phyloP scores from a whole-genome alignment of 2,797 vertebrate genomes.

The Arnoldichthys spilopterus region DNA sequence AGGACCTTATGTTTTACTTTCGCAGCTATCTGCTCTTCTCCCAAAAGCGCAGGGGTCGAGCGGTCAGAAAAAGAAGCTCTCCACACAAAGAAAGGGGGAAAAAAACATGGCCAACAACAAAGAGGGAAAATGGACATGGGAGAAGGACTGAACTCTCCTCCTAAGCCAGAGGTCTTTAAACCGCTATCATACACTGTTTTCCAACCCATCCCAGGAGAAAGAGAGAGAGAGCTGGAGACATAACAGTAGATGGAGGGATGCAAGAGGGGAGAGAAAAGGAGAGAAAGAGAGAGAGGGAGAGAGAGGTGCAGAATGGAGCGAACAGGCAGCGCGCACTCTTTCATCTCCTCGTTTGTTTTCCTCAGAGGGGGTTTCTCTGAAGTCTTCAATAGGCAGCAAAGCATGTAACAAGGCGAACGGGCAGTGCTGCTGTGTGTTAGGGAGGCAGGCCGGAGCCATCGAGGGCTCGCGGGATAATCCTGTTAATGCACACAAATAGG shows the following conservation, averaged over 20 bases:
- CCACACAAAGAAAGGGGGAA: constrained; percentile 44
- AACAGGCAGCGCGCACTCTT: constrained; percentile 58
- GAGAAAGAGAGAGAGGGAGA: constrained; percentile 30
- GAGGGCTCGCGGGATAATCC: constrained; percentile 62
- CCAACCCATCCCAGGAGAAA: constrained; percentile 53
- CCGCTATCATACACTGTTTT: constrained; percentile 63
- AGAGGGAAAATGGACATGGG: constrained; percentile 59
- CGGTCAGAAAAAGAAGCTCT: constrained; percentile 54
- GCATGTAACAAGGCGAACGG: constrained; percentile 62
- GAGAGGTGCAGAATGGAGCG: constrained; percentile 52
- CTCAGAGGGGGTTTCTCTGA: constrained; percentile 63
- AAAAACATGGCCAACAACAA: constrained; percentile 50
- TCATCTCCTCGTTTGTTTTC: constrained; percentile 61
- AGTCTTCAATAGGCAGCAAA: constrained; percentile 66
- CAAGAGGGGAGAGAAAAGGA: neutral
- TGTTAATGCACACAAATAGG: constrained; percentile 65
- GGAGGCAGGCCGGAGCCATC: constrained; percentile 54
- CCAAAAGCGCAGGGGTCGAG: constrained; percentile 64
- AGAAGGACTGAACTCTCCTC: constrained; percentile 56
- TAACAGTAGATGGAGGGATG: constrained; percentile 53
- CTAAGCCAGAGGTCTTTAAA: constrained; percentile 60
- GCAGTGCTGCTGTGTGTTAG: constrained; percentile 52
- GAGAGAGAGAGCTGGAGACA: constrained; percentile 41
- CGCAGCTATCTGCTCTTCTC: constrained; percentile 52
- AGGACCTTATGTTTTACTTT: constrained; percentile 60